Conservation (phyloP, 2,113 vertebrate genomes). For the Uropsilus gracilis region DNA sequence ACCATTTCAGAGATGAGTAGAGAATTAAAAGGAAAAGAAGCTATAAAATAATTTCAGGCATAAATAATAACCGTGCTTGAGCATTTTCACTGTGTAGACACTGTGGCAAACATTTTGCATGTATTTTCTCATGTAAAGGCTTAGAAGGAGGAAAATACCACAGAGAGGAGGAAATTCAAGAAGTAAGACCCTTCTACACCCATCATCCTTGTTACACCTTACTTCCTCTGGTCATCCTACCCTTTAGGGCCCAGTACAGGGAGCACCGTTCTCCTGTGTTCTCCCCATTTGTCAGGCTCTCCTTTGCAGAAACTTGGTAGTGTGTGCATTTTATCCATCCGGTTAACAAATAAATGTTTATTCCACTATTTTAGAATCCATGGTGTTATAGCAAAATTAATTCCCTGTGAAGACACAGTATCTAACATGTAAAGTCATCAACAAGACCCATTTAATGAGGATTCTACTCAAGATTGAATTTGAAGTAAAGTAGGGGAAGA, state of each 20-base stretch:
- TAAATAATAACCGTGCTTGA: background rate
- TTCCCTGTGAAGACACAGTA: background rate
- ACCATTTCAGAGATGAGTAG: background rate
- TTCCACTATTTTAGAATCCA: background rate
- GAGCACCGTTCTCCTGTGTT: background rate
- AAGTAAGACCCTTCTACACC: background rate
- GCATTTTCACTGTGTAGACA: background rate
- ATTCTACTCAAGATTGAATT: background rate
- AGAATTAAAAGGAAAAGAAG: background rate
- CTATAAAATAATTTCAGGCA: background rate
- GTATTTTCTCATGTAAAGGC: background rate
- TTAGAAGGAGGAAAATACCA: background rate
- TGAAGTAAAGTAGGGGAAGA: background rate
- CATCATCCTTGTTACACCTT: background rate
- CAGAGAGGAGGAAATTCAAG: background rate
- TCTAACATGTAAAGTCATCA: background rate
- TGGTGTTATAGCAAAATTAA: background rate
- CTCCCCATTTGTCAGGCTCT: background rate
- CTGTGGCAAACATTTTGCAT: background rate
- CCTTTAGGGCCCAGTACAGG: background rate
- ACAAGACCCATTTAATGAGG: slow-evolving; percentile 5
- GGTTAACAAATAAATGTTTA: background rate
- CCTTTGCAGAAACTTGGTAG: background rate
- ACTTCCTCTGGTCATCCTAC: accelerated
- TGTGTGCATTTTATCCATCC: background rate